These are phyloP conservation scores for Neosalanx taihuensis DNA, from an alignment of 2,797 vertebrate species.

Conservation along the genomic window DNA sequence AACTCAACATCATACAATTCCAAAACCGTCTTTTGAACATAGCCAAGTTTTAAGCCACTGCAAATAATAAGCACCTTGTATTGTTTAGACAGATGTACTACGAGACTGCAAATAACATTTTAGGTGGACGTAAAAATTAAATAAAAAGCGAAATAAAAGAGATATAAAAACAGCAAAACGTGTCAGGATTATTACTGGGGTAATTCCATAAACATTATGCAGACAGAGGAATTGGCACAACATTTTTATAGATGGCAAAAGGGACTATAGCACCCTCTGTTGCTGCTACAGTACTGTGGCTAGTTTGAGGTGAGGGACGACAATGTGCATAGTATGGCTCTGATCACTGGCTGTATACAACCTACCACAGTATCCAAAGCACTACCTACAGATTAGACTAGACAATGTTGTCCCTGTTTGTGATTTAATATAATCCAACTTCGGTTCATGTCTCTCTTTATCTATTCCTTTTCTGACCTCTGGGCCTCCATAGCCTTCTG, in stretches of 20 bases:
- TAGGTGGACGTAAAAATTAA: background rate
- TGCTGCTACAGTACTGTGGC: background rate
- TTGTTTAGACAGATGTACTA: background rate
- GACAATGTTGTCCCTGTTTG: background rate
- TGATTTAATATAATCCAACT: background rate
- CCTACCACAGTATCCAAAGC: slow-evolving; percentile 2
- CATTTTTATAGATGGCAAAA: background rate
- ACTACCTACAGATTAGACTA: background rate
- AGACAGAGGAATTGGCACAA: background rate
- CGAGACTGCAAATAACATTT: too few relatives aligned
- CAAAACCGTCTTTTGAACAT: background rate
- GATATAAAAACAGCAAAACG: background rate
- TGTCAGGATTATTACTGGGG: background rate
- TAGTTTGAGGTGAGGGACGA: background rate
- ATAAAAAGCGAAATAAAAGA: slow-evolving; percentile 4
- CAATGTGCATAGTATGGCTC: background rate
- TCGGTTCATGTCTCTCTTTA: background rate
- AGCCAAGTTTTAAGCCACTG: background rate
- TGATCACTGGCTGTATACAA: slow-evolving; percentile 1
- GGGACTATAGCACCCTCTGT: background rate
- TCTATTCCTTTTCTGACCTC: slow-evolving; percentile 67
- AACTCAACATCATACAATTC: background rate
- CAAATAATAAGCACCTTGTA: slow-evolving; percentile 4
- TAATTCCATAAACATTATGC: background rate
- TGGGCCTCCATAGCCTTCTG: slow-evolving; percentile 87